Percentiles rank a stretch among this genome's conserved stretches.
Conservation (phyloP, 2,797 vertebrate species). For the Prionace glauca region DNA sequence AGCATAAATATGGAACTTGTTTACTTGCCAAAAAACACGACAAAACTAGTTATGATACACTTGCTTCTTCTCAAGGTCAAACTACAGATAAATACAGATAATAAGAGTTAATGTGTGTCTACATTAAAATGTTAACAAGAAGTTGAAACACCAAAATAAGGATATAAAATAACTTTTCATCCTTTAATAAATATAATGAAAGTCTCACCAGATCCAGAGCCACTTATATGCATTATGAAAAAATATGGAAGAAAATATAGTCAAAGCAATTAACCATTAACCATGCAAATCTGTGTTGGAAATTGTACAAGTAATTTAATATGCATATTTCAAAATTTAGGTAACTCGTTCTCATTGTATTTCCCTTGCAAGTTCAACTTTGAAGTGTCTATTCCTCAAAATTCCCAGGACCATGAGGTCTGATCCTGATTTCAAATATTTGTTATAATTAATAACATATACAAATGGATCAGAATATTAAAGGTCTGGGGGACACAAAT, state of each 20-base stretch:
- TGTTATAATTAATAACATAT: background rate
- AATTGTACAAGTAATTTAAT: background rate
- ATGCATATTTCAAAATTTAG: background rate
- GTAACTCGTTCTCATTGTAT: background rate
- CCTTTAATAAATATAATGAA: background rate
- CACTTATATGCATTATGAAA: background rate
- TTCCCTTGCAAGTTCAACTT: background rate
- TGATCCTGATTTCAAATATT: background rate
- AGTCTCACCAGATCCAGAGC: background rate
- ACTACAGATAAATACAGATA: background rate
- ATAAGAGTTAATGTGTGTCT: conserved; percentile 21
- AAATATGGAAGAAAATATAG: background rate
- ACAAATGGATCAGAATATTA: background rate
- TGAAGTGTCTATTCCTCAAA: background rate
- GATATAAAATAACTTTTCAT: background rate
- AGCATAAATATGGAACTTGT: background rate
- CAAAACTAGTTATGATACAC: background rate
- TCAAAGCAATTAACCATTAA: background rate
- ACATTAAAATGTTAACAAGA: conserved; percentile 11
- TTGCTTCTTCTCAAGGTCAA: conserved; percentile 23
- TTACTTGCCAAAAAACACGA: background rate
- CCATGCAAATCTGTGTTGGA: background rate
- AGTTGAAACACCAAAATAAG: background rate
- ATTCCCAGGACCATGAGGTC: background rate
- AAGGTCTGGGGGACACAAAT: background rate